phyloP scores from a whole-genome alignment of 2,888 invertebrate genomes.

The Nowickia ferox region DNA sequence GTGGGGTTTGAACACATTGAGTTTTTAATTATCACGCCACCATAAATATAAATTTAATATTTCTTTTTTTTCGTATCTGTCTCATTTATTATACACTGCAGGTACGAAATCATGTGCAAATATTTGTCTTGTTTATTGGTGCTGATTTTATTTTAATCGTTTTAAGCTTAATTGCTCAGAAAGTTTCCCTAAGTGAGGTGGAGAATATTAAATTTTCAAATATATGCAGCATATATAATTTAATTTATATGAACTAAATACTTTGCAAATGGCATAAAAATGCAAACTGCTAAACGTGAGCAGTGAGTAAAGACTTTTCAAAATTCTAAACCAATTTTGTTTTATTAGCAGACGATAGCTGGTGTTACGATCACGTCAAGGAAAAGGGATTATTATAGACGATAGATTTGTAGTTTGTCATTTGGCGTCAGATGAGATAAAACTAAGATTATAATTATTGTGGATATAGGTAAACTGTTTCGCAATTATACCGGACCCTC shows the following conservation, averaged over 20 bases:
- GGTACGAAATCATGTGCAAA: slow-evolving; percentile 46
- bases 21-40: slow-evolving; percentile 58
- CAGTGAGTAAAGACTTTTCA: neutral
- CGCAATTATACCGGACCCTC: too few species aligned
- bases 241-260: neutral
- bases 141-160: slow-evolving; percentile 60
- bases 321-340: neutral
- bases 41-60: slow-evolving; percentile 43
- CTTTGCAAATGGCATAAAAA: neutral
- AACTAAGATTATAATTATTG: too few species aligned
- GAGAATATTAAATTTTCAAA: slow-evolving; percentile 21
- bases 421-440: neutral
- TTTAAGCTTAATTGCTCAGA: slow-evolving; percentile 52
- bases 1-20: slow-evolving; percentile 6
- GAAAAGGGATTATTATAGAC: neutral
- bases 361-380: neutral
- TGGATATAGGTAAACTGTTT: too few species aligned
- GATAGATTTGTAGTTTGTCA: neutral
- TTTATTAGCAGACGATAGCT: neutral
- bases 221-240: neutral
- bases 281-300: neutral
- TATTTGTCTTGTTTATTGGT: slow-evolving; percentile 19
- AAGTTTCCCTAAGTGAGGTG: slow-evolving; percentile 29
- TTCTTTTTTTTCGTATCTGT: neutral
- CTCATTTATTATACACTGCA: slow-evolving; percentile 57